Base-by-base conservation (phyloP, 2,797 vertebrate genomes). In the Myotis daubentonii region DNA sequence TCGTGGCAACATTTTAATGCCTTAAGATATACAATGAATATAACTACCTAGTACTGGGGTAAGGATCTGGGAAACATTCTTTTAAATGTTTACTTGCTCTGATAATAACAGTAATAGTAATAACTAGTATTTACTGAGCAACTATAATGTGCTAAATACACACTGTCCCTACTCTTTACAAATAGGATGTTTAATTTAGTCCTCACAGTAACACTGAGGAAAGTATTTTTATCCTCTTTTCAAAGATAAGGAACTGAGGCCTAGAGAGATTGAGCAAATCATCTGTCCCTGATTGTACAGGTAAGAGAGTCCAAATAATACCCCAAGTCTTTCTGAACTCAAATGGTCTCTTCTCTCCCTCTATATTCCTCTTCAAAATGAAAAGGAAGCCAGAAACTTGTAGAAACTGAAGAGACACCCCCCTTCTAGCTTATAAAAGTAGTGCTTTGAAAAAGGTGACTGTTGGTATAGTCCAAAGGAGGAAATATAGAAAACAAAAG, bases 401-500 rank as follows among this genome's bases (percentile, higher is more conserved):
- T 94, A 83, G n/a, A 91, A 90, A 90, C 22, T n/a, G 16, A 82
- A 94, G 70, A 95, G 65, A 92, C 25, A 30, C 8, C 33, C 12
- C 22, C 78, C 57, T 76, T 17, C 78, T 88, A 66, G 30, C 36
- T 51, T 87, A 89, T 60, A 86, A 79, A 94, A 93, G 70, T 33
- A 82, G 55, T 82, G 25, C 38, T 93, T 65, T 87, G 53, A 83
- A 79, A 88, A 91, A 75, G 92, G 49, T 79, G 17, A 30, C 65
- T 68, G 22, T 68, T 92, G 28, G 44, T 92, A 55, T 8, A 87
- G 57, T 33, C 22, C 89, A 75, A 78, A 17, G 95, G 68, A 82
- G 78, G 81, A 92, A 95, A 96, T 47, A 66, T 0, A 71, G 53
- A 92, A 94, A 93, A 90, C 23, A 92, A 82, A 94, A 89, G 81